phyloP scores from a whole-genome alignment of 2,113 vertebrate species.

The Equus quagga region DNA sequence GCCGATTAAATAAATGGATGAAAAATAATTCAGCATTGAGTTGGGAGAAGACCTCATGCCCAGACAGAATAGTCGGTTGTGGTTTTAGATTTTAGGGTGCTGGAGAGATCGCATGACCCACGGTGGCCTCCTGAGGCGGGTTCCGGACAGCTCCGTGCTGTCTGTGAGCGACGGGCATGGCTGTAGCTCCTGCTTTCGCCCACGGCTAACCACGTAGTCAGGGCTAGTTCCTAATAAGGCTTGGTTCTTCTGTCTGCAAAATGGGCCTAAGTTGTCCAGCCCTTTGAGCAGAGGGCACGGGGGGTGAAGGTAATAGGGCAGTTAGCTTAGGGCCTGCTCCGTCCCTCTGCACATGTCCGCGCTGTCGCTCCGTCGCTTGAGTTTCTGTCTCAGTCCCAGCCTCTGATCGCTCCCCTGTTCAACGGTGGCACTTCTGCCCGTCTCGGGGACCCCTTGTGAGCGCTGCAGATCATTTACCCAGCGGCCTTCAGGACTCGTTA shows the following conservation, averaged over 20 bases:
- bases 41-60: neutral
- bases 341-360: neutral
- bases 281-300: fast-evolving
- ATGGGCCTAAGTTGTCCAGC: fast-evolving
- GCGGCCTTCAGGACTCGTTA: fast-evolving
- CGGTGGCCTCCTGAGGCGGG: neutral
- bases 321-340: no score
- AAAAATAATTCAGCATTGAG: neutral
- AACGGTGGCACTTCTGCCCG: fast-evolving
- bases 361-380: fast-evolving
- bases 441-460: neutral
- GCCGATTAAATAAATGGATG: neutral
- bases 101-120: fast-evolving
- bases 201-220: neutral
- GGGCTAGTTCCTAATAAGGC: neutral
- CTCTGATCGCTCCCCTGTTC: neutral
- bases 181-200: fast-evolving
- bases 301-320: fast-evolving
- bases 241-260: fast-evolving
- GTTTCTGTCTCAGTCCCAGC: neutral
- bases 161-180: neutral
- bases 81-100: no score
- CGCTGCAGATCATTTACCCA: fast-evolving
- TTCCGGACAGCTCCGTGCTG: fast-evolving
- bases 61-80: fast-evolving